Evolutionary conservation across 2,113 vertebrate species (phyloP), one percentile per base, ranked within the genome.

Genomic region (Hepsetus odoe): DNA sequence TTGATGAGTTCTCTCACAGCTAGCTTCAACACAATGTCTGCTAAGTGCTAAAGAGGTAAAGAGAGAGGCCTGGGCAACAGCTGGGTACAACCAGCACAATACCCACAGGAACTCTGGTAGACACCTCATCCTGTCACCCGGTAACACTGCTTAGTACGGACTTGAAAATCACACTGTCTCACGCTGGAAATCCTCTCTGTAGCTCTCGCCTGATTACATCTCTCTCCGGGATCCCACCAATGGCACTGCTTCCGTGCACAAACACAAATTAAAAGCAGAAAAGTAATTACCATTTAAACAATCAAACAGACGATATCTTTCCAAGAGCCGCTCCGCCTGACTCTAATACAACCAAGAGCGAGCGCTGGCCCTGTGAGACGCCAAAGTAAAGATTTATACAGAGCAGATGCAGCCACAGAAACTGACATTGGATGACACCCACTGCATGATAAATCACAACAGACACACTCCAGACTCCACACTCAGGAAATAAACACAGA

Each of bases 41-140:
- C 66, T 79, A 89, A 87, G 92, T 91, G 92, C 86, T 92, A 93
- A 93, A 90, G 90, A 91, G 89, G 86, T 90, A 88, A 90, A 89
- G 86, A 83, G 84, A 87, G 82, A 86, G 87, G 88, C 89, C 87
- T 88, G 87, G 88, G 90, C 86, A 91, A 90, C 92, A 93, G 92
- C 91, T 93, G 92, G 91, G 92, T 90, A 90, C 92, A 89, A 80
- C 75, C 84, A 86, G 83, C 79, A 88, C 87, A 88, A 91, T 92
- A 89, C 91, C 89, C 91, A 77, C 65, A 14, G 84, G 90, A 89
- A 84, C 82, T 83, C 82, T 66, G 83, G 84, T 82, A 87, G 90
- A 91, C 88, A 89, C 89, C 88, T 89, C 88, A 46, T 76, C 86
- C 83, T 85, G 30, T 81, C 86, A 82, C 88, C 88, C 85, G 91